Evolutionary conservation across 1,140 invertebrate species (phyloP).

Genomic region (Octopus sinensis): DNA sequence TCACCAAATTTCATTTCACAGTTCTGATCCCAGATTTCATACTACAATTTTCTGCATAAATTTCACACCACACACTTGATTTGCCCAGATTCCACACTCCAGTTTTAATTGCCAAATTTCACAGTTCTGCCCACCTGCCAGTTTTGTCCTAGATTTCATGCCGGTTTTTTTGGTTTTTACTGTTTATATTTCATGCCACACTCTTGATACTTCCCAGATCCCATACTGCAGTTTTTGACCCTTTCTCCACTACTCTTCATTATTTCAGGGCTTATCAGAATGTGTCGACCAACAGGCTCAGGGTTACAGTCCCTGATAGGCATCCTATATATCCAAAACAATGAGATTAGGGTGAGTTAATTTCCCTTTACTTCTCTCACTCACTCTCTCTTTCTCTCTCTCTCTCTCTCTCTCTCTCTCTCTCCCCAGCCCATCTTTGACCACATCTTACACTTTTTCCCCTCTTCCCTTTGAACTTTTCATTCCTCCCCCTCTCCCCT

Average conservation of each 20-base stretch:
- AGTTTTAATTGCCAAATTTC: no score
- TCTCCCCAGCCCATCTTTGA: slow-evolving; percentile 83
- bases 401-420: slow-evolving; percentile 14
- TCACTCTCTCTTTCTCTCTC: slow-evolving; percentile 24
- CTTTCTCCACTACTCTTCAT: not conserved
- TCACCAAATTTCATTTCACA: no score
- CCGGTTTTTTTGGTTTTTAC: no score
- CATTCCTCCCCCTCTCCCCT: slow-evolving; percentile 28
- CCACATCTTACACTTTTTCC: slow-evolving; percentile 87
- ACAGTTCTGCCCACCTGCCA: no score
- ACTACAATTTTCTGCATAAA: no score
- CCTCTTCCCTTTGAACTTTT: slow-evolving; percentile 61
- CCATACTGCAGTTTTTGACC: no score
- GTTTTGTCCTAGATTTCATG: no score
- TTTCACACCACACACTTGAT: no score
- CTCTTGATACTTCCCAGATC: no score
- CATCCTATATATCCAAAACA: slow-evolving; percentile 80
- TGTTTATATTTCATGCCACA: no score
- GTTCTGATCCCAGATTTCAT: no score
- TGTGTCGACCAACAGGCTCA: slow-evolving; percentile 56
- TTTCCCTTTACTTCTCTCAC: slow-evolving; percentile 17
- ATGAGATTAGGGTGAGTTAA: slow-evolving; percentile 77
- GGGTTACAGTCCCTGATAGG: slow-evolving; percentile 77
- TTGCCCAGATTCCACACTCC: no score
- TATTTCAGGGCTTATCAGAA: slow-evolving; percentile 53